Conservation (phyloP, 2,888 invertebrate species). For the Drosophila mettleri region DNA sequence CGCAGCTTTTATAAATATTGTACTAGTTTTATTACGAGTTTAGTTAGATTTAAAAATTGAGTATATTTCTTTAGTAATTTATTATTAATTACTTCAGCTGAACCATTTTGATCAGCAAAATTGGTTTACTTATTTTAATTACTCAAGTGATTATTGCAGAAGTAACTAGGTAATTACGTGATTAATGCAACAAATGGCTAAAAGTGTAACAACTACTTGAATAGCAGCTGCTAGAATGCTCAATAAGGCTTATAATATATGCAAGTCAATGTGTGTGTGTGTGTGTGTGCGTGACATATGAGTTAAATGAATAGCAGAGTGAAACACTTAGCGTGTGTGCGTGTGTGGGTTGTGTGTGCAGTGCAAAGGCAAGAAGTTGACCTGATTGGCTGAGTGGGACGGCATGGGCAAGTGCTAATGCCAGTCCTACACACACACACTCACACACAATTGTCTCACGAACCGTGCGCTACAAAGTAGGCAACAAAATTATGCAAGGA, state of each 20-base stretch:
- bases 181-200: neutral
- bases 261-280: neutral
- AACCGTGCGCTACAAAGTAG: conserved; percentile 39
- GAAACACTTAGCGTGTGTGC: conserved; percentile 15
- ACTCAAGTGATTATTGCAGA: conserved; percentile 2
- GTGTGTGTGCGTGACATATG: conserved; percentile 20
- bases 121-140: neutral
- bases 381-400: conserved; percentile 39
- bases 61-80: neutral
- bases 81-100: neutral
- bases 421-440: conserved; percentile 2
- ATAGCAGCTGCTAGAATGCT: neutral
- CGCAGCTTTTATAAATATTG: neutral
- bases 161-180: neutral
- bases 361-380: conserved; percentile 43
- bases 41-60: accelerated
- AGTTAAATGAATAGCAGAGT: conserved; percentile 13
- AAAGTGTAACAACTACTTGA: neutral
- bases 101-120: too few species aligned
- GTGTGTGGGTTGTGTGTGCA: conserved; percentile 22
- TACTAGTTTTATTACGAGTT: neutral
- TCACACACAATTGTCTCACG: conserved; percentile 22
- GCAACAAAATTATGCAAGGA: conserved; percentile 51
- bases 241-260: neutral
- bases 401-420: neutral